These are phyloP conservation scores for Idaea biselata DNA, from an alignment of 2,888 invertebrate genomes.

Conservation along the genomic window DNA sequence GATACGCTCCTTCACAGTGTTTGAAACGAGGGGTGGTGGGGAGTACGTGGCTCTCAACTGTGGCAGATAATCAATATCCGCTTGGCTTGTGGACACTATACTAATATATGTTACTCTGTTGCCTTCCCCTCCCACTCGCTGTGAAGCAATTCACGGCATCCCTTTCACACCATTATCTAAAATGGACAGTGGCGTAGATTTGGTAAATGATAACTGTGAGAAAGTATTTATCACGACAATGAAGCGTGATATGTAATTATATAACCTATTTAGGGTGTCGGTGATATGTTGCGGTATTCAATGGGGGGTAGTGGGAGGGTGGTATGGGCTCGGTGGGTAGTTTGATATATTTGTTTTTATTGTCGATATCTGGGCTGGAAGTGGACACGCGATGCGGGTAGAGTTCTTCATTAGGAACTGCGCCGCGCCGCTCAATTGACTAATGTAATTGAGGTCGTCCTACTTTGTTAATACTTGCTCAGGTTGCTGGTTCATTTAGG, in stretches of 20 bases:
- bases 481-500: background rate
- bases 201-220: conserved; percentile 81
- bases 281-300: conserved; percentile 49
- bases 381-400: conserved; percentile 62
- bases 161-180: conserved; percentile 75
- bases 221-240: conserved; percentile 81
- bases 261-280: conserved; percentile 70
- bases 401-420: conserved; percentile 49
- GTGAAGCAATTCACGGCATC: conserved; percentile 42
- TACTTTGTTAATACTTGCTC: conserved; percentile 31
- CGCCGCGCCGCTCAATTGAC: conserved; percentile 52
- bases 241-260: conserved; percentile 79
- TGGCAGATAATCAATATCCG: conserved; percentile 83
- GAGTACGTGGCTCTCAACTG: conserved; percentile 77
- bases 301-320: conserved; percentile 32
- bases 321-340: conserved; percentile 31
- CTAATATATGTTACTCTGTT: conserved; percentile 78
- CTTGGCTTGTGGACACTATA: conserved; percentile 82
- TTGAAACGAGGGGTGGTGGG: conserved; percentile 51
- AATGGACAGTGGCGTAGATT: conserved; percentile 81
- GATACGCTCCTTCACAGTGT: conserved; percentile 51
- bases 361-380: conserved; percentile 49
- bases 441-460: conserved; percentile 48
- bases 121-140: conserved; percentile 50
- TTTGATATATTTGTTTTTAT: conserved; percentile 72